Evolutionary conservation across 2,113 vertebrate species (phyloP), one percentile per base, ranked within the genome.

Genomic region (Paralichthys olivaceus): DNA sequence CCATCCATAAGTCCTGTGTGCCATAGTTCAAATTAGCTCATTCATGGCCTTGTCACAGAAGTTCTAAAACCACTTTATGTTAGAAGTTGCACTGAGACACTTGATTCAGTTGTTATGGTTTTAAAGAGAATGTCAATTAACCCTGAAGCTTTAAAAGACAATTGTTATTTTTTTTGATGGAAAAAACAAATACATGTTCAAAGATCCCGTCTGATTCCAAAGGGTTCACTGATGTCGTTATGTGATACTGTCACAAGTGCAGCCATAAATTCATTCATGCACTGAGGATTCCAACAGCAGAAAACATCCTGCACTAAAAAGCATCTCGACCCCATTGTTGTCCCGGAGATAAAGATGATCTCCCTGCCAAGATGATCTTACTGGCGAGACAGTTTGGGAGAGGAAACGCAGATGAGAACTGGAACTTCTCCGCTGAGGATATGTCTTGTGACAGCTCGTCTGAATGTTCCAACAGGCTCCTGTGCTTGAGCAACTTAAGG

Each of bases 391-490:
- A 74, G 67, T 79, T 81, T 77, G 11, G 53, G 26, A 7, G 53
- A 43, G 15, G 49, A 68, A 58, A 47, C 29, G 7, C 26, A 70
- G 78, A 82, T 77, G 25, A 84, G 79, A 83, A 64, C 17, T 71
- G 70, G 53, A 79, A 56, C 73, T 70, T 72, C 57, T 75, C 79
- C 59, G 2, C 65, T 37, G 81, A 81, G 79, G 69, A 83, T 80
- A 71, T 55, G 72, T 40, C 63, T 69, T 76, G 76, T 86, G 86
- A 83, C 73, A 80, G 25, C 51, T 69, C 37, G 67, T 69, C 80
- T 80, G 75, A 72, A 86, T 78, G 64, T 78, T 69, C 74, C 84
- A 81, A 73, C 77, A 77, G 75, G 66, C 75, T 74, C 68, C 58
- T 62, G 72, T 26, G 55, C 53, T 53, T 53, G 67, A 79, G 73